Evolutionary conservation across 2,797 vertebrate species (phyloP).

Genomic region (Argyrosomus regius): DNA sequence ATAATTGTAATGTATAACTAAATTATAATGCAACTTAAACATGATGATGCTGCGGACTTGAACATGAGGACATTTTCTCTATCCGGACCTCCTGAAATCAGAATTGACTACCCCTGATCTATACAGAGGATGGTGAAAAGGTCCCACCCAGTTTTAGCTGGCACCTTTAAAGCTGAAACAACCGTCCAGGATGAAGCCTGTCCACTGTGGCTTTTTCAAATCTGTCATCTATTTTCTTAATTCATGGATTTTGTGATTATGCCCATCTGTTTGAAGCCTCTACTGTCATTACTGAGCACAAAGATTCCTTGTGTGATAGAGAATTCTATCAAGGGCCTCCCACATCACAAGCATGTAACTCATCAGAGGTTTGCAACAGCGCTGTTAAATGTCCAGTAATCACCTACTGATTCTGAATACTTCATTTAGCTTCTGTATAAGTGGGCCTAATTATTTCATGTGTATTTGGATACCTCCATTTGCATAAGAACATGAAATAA

Average conservation of each 20-base stretch:
- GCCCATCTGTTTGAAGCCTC: background rate
- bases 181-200: background rate
- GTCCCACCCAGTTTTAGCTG: too few relatives aligned
- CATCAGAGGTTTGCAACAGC: background rate
- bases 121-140: too few relatives aligned
- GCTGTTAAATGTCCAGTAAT: slow-evolving; percentile 17
- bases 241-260: background rate
- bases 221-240: background rate
- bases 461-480: slow-evolving; percentile 27
- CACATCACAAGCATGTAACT: background rate
- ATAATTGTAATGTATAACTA: too few relatives aligned
- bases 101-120: too few relatives aligned
- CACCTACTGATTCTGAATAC: slow-evolving; percentile 2
- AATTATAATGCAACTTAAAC: too few relatives aligned
- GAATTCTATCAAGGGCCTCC: background rate
- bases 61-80: too few relatives aligned
- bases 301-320: background rate
- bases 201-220: background rate
- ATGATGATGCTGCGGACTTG: too few relatives aligned
- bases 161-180: too few relatives aligned
- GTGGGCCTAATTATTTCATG: slow-evolving; percentile 11
- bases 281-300: slow-evolving; percentile 2
- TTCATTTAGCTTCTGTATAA: background rate
- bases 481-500: slow-evolving; percentile 40
- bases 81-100: too few relatives aligned